These are phyloP conservation scores for Rhinogobio ventralis DNA, from an alignment of 2,797 vertebrate genomes.

Conservation along the genomic window DNA sequence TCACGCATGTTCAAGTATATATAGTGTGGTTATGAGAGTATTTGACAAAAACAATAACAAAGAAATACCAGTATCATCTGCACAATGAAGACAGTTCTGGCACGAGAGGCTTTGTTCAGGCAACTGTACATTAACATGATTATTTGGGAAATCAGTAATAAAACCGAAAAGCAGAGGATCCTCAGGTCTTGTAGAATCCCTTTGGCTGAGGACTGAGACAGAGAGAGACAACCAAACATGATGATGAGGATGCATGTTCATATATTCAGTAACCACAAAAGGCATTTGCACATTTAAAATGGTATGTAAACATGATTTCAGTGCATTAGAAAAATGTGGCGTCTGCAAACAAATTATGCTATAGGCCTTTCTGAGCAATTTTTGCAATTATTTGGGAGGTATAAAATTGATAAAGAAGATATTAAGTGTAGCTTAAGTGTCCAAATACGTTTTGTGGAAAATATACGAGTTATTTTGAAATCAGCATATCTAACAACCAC, in stretches of 20 bases:
- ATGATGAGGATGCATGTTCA: background rate
- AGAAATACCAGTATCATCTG: conserved; percentile 5
- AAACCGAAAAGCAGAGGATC: background rate
- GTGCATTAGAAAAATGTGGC: background rate
- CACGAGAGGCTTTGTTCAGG: background rate
- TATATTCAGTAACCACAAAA: background rate
- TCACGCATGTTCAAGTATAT: conserved; percentile 4
- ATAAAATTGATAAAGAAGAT: no score
- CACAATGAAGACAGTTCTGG: background rate
- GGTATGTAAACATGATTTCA: background rate
- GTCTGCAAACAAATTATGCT: background rate
- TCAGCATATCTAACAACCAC: conserved; percentile 6
- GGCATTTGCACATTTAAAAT: background rate
- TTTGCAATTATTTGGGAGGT: background rate
- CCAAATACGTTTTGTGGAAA: background rate
- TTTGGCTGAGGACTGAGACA: conserved; percentile 50
- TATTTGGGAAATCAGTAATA: background rate
- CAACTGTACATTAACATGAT: background rate
- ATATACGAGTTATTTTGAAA: background rate
- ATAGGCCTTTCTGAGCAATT: background rate
- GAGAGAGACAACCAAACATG: conserved; percentile 1
- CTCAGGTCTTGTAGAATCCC: conserved; percentile 61
- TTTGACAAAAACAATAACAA: conserved; percentile 1
- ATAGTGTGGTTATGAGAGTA: background rate
- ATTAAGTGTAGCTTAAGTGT: background rate